A percentile compares a stretch with the other conserved stretches of the same genome.
phyloP scores from a whole-genome alignment of 2,797 vertebrate genomes.

The Labeo calbasu region DNA sequence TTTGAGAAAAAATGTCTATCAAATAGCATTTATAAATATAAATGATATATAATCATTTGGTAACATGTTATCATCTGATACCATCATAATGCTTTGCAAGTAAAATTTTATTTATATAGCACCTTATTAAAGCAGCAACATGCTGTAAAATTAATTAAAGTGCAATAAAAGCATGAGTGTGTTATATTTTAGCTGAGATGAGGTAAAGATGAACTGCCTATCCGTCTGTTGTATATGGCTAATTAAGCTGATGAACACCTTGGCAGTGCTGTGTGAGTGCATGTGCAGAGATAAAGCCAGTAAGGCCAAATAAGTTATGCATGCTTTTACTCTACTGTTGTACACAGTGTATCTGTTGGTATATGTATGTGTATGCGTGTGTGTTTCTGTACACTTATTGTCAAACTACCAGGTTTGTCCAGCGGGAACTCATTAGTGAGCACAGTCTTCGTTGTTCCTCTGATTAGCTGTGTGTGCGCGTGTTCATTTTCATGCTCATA shows the following conservation, averaged over 20 bases:
- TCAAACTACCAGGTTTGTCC: constrained; percentile 41
- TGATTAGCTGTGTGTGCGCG: constrained; percentile 43
- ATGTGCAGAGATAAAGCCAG: neutral
- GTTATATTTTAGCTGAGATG: constrained; percentile 31
- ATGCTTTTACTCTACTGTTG: neutral
- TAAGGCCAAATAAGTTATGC: neutral
- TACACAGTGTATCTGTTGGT: neutral
- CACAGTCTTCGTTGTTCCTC: constrained; percentile 5
- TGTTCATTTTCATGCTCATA: constrained; percentile 12
- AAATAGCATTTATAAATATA: neutral
- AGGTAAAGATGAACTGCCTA: constrained; percentile 39
- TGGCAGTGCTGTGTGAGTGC: constrained; percentile 36
- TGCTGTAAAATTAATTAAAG: constrained; percentile 11
- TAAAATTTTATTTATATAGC: neutral
- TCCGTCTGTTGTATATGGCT: constrained; percentile 36
- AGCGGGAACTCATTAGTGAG: constrained; percentile 51
- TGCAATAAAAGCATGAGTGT: neutral
- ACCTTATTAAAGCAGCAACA: neutral
- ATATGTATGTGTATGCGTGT: neutral
- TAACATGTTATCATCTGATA: neutral
- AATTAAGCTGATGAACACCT: constrained; percentile 43
- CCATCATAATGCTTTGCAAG: neutral
- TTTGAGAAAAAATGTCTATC: neutral
- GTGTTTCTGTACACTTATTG: constrained; percentile 12
- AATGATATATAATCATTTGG: neutral